These are phyloP conservation scores for Trissoscelio sp. DNA, from an alignment of 2,888 invertebrate genomes.

Conservation along the genomic window DNA sequence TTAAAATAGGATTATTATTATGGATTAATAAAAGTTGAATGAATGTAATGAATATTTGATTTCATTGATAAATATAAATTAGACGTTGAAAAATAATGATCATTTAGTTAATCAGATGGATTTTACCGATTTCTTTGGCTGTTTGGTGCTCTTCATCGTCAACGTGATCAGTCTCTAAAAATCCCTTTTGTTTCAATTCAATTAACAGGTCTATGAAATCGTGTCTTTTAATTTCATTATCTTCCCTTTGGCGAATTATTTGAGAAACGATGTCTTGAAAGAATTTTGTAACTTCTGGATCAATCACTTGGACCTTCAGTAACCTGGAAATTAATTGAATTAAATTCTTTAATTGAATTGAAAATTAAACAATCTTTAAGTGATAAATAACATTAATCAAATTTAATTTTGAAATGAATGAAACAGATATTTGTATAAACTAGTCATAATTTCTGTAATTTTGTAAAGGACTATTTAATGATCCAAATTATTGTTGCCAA, in stretches of 20 bases:
- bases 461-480: background rate
- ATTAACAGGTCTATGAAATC: constrained; percentile 83
- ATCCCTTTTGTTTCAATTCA: constrained; percentile 79
- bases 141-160: constrained; percentile 68
- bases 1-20: constrained; percentile 18
- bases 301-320: constrained; percentile 74
- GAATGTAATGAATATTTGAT: constrained; percentile 12
- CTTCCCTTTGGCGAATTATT: constrained; percentile 79
- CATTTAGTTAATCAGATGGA: constrained; percentile 44
- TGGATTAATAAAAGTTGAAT: background rate
- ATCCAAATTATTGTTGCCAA: background rate
- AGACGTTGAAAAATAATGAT: background rate
- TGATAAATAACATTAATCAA: too few relatives aligned
- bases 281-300: constrained; percentile 78
- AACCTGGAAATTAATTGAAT: constrained; percentile 45
- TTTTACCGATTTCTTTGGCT: constrained; percentile 77
- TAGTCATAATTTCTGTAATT: too few relatives aligned
- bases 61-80: constrained; percentile 21
- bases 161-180: constrained; percentile 72
- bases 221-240: constrained; percentile 76
- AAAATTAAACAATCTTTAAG: too few relatives aligned
- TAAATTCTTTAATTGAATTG: too few relatives aligned
- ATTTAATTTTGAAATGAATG: too few relatives aligned
- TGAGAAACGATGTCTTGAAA: constrained; percentile 80
- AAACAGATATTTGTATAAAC: too few relatives aligned